Percentiles rank a stretch among this genome's conserved stretches.
Evolutionary conservation across 2,797 vertebrate species (phyloP).

Genomic region (Poecilia gillii): DNA sequence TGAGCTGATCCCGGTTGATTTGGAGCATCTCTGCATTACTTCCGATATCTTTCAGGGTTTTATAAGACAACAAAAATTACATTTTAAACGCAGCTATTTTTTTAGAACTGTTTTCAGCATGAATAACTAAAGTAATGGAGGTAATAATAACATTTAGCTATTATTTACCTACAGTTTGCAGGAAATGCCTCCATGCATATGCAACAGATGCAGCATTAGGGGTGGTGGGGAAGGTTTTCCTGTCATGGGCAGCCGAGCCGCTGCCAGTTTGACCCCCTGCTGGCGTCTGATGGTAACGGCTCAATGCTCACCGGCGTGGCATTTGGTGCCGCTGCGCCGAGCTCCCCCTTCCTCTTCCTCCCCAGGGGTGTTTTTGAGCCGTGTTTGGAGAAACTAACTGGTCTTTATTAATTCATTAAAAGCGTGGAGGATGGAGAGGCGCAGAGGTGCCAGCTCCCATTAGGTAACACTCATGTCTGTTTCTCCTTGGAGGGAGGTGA

Average conservation of each 20-base stretch:
- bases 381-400: constrained; percentile 26
- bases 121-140: background rate
- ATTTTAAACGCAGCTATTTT: background rate
- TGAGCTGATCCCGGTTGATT: background rate
- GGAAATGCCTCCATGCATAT: background rate
- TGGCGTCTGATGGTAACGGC: constrained; percentile 10
- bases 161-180: background rate
- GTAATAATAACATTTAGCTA: background rate
- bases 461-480: constrained; percentile 21
- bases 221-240: constrained; percentile 29
- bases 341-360: background rate
- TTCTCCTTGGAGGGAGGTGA: constrained; percentile 1
- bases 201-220: background rate
- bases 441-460: constrained; percentile 36
- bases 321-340: constrained; percentile 8
- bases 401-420: constrained; percentile 51
- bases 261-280: constrained; percentile 28
- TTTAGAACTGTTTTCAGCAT: background rate
- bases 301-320: constrained; percentile 3
- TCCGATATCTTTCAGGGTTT: background rate
- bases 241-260: constrained; percentile 38
- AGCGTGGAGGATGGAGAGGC: constrained; percentile 21
- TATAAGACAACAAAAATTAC: background rate
- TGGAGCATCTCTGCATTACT: background rate
- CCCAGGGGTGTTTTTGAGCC: background rate